A percentile compares a stretch with the other conserved stretches of the same genome.
Conservation (phyloP, 2,113 vertebrate species). For the Motacilla alba region DNA sequence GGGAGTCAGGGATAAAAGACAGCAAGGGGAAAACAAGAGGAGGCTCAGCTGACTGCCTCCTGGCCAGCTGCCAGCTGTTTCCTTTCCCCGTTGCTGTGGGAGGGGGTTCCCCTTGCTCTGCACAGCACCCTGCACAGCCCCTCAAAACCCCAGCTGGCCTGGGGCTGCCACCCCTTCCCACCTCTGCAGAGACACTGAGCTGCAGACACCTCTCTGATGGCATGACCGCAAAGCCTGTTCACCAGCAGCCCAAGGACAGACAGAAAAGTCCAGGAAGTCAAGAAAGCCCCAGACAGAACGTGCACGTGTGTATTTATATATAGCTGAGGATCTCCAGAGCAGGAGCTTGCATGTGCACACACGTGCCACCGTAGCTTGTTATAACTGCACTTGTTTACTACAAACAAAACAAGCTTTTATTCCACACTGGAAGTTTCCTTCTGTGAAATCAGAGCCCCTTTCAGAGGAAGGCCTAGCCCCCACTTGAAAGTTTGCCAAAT, state of each 20-base stretch:
- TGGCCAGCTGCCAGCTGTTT: neutral
- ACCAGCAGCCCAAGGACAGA: neutral
- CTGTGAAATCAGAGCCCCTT: constrained; percentile 31
- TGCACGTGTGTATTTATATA: neutral
- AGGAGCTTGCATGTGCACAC: neutral
- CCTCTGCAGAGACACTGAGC: neutral
- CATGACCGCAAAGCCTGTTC: neutral
- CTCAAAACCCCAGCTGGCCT: neutral
- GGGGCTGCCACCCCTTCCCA: neutral
- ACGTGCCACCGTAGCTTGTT: neutral
- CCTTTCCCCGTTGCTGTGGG: neutral
- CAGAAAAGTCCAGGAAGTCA: neutral
- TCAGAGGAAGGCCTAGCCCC: constrained; percentile 1
- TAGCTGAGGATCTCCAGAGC: neutral
- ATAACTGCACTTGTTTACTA: constrained; percentile 32
- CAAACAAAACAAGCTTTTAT: constrained; percentile 47
- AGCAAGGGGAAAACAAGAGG: neutral
- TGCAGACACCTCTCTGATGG: neutral
- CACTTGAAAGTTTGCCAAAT: constrained; percentile 37
- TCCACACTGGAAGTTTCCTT: neutral
- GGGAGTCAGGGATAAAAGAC: neutral
- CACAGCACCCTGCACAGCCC: neutral
- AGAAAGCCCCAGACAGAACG: neutral
- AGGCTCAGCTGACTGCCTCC: neutral
- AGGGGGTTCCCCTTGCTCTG: neutral